These are phyloP conservation scores for Nyctibius grandis DNA, from an alignment of 2,797 vertebrate genomes.

Conservation along the genomic window DNA sequence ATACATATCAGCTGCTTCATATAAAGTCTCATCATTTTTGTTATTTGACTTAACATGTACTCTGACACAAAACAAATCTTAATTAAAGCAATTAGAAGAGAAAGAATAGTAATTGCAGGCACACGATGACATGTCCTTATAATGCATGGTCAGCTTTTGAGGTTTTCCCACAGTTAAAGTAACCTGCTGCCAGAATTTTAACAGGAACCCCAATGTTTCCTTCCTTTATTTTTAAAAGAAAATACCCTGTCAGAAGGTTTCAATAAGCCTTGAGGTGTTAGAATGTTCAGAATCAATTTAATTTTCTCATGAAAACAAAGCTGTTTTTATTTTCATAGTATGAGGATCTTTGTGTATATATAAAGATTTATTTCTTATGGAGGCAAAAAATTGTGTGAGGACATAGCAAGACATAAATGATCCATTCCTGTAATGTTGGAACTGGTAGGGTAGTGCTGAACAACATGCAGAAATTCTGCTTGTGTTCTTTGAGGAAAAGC, in stretches of 20 bases:
- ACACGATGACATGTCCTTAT: background rate
- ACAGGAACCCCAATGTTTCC: background rate
- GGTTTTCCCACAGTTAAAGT: background rate
- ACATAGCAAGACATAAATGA: background rate
- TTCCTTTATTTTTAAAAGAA: background rate
- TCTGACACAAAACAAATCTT: constrained; percentile 58
- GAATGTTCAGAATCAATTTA: background rate
- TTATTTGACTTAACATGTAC: constrained; percentile 63
- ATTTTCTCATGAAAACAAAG: background rate
- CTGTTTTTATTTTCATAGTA: background rate
- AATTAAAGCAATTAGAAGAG: constrained; percentile 58
- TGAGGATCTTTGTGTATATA: background rate
- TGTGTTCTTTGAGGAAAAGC: background rate
- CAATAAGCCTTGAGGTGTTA: background rate
- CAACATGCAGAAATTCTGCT: background rate
- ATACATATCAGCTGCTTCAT: constrained; percentile 60
- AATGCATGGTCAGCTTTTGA: background rate
- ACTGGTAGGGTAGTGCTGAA: background rate
- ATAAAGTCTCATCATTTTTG: constrained; percentile 59
- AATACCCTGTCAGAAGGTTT: background rate
- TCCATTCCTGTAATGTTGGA: background rate
- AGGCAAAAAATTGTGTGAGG: background rate
- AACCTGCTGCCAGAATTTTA: background rate
- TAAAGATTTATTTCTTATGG: background rate
- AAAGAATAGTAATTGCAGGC: constrained; percentile 21